A percentile compares a stretch with the other conserved stretches of the same genome.
These are phyloP conservation scores for Synanthedon vespiformis DNA, from an alignment of 2,888 invertebrate species.

Conservation along the genomic window DNA sequence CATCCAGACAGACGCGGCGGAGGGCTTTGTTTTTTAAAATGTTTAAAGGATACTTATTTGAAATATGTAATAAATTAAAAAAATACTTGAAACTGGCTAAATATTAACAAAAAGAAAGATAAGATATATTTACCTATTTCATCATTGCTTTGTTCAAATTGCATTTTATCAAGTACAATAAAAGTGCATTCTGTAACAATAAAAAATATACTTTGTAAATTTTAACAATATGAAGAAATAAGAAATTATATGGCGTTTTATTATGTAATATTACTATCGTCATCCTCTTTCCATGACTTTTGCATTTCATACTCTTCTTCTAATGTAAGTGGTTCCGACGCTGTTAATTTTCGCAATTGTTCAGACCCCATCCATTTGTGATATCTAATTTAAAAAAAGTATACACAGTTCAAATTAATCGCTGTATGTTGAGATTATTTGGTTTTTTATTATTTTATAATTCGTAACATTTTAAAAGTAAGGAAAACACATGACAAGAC, in stretches of 20 bases:
- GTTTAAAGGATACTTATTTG: no score
- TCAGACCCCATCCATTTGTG: constrained; percentile 93
- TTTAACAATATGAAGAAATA: constrained; percentile 1
- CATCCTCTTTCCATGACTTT: constrained; percentile 85
- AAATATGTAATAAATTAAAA: no score
- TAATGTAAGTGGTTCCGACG: constrained; percentile 87
- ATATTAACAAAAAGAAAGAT: no score
- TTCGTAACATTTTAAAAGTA: background rate
- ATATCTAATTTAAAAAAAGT: constrained; percentile 71
- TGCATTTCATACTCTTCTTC: constrained; percentile 95
- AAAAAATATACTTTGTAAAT: constrained; percentile 1
- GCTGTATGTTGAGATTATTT: background rate
- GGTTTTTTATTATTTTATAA: background rate
- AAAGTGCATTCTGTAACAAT: constrained; percentile 86
- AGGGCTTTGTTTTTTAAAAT: no score
- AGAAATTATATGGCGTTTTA: constrained; percentile 7
- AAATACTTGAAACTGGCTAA: no score
- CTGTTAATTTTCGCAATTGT: constrained; percentile 86
- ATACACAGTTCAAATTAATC: background rate
- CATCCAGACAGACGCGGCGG: no score
- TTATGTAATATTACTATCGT: constrained; percentile 76
- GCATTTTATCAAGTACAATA: constrained; percentile 79
- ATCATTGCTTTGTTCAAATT: constrained; percentile 59
- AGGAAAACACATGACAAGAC: constrained; percentile 1
- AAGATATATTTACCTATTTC: constrained; percentile 70